These are phyloP conservation scores for Prorops nasuta DNA, from an alignment of 1,140 invertebrate genomes.

Conservation along the genomic window DNA sequence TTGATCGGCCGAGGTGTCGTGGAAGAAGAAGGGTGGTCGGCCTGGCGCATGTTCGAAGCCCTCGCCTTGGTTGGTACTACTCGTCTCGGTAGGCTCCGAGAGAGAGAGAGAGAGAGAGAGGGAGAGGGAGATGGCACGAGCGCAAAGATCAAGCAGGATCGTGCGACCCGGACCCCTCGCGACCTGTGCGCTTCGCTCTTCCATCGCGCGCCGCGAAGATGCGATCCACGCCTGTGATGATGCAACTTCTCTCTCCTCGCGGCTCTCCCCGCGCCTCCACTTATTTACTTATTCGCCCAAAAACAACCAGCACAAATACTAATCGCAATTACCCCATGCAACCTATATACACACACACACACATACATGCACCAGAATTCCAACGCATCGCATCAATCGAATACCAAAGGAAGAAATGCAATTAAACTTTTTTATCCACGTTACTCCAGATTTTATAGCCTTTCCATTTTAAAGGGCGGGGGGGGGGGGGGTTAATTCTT, in stretches of 20 bases:
- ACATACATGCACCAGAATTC: too few species aligned
- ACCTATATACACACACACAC: too few species aligned
- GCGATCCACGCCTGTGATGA: constrained; percentile 52
- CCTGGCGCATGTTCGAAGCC: background rate
- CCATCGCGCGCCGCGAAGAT: constrained; percentile 39
- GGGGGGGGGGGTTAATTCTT: too few species aligned
- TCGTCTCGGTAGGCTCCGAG: constrained; percentile 3
- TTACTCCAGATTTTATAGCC: too few species aligned
- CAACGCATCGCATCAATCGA: constrained; percentile 36
- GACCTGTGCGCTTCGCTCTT: constrained; percentile 37
- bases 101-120: background rate
- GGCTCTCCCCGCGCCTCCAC: background rate
- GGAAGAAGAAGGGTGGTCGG: background rate
- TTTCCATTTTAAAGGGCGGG: constrained; percentile 23
- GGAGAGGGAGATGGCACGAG: constrained; percentile 51
- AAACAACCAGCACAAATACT: too few species aligned
- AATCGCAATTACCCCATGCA: too few species aligned
- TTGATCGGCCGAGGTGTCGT: background rate
- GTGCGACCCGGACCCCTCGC: constrained; percentile 56
- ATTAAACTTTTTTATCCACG: too few species aligned
- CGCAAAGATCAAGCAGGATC: constrained; percentile 57
- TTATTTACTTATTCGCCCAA: constrained; percentile 1
- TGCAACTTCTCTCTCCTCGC: constrained; percentile 27
- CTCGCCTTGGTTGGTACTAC: too few species aligned
- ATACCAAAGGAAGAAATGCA: too few species aligned